phyloP scores from a whole-genome alignment of 2,888 invertebrate genomes.

The Melieria crassipennis region DNA sequence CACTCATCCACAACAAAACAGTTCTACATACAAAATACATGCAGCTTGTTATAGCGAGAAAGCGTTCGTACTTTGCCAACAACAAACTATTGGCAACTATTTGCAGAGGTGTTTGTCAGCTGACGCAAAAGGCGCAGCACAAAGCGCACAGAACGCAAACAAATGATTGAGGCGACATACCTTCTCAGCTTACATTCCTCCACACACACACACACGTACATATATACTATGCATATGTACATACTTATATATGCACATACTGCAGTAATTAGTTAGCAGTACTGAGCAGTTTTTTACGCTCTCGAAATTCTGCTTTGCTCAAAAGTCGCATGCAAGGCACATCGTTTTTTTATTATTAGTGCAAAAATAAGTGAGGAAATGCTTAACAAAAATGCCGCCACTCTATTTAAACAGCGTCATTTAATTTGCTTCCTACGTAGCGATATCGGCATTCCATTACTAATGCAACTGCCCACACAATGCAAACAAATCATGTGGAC shows the following conservation, averaged over 20 bases:
- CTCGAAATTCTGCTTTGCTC: too few relatives aligned
- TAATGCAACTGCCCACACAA: slow-evolving; percentile 21
- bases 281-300: too few relatives aligned
- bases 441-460: slow-evolving; percentile 22
- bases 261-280: too few relatives aligned
- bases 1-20: too few relatives aligned
- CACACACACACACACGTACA: background rate
- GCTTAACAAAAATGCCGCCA: background rate
- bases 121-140: background rate
- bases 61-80: too few relatives aligned
- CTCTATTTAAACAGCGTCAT: background rate
- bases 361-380: too few relatives aligned
- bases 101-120: slow-evolving; percentile 11
- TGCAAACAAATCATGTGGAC: background rate
- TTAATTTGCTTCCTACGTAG: slow-evolving; percentile 22
- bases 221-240: background rate
- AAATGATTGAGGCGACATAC: slow-evolving; percentile 21
- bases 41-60: too few relatives aligned
- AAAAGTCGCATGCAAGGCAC: too few relatives aligned
- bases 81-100: too few relatives aligned
- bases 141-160: background rate
- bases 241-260: slow-evolving; percentile 1
- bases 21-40: too few relatives aligned
- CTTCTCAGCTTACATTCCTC: slow-evolving; percentile 2
- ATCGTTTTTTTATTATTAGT: too few relatives aligned